Evolutionary conservation across 2,888 invertebrate genomes (phyloP), one percentile per base, ranked within the genome.

Genomic region (Mythimna albipuncta): DNA sequence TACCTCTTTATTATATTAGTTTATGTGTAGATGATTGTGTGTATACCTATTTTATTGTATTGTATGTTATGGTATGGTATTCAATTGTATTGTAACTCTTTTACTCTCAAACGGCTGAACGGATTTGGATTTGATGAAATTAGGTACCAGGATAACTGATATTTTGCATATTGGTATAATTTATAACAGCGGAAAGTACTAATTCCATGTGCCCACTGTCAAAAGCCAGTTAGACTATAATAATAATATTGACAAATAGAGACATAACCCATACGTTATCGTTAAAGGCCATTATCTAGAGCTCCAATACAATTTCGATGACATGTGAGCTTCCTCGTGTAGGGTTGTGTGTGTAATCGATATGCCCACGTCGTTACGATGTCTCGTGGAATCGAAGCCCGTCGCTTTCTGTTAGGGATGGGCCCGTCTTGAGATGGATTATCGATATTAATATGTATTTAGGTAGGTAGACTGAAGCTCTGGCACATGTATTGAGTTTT

Each of bases 221-320:
- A 16, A 19, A 47, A 47, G 47, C 47, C 16, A 47, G 47, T 47
- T 47, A 44, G 11, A 44, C 11, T 13, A 44, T 44, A 44, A 50
- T 19, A 50, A 50, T 50, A 50, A 13, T 19, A 50, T 50, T 6
- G 19, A 19, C 6, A 50, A 19, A 50, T 52, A 52, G 7, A 52
- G 19, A 52, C 50, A 50, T n/a, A 52, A 52, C n/a, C n/a, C 32
- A 55, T 26, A 26, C 13, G 58, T 38, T 58, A n/a, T 5, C 38
- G 35, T 38, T 35, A 35, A 6, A 47, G 9, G n/a, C 62, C 59
- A 73, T 72, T 66, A 63, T 4, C 11, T n/a, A 57, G 62, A 62
- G 47, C 65, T 58, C 62, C 71, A 64, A 47, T 64, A 64, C 64
- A 79, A 71, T 76, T 67, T 67, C 59, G 64, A 76, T 68, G 81